Conservation (phyloP, 2,888 invertebrate genomes). For the Cryptus armator region DNA sequence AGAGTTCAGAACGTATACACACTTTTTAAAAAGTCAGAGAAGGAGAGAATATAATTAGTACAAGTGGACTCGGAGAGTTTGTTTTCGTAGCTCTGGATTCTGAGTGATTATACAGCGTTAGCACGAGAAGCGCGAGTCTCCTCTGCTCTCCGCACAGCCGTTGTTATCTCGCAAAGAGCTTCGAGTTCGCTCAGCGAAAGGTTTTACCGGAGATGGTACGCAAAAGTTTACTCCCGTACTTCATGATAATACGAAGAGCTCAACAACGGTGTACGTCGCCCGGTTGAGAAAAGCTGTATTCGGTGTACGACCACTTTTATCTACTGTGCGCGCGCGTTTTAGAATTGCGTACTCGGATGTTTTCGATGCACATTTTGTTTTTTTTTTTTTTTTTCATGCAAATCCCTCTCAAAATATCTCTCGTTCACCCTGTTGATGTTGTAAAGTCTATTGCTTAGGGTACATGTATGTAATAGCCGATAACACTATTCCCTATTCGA, state of each 20-base stretch:
- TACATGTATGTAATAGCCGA: slow-evolving; percentile 1
- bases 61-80: background rate
- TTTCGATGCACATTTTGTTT: background rate
- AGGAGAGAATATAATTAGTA: background rate
- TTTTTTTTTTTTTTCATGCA: background rate
- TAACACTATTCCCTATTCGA: background rate
- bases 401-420: background rate
- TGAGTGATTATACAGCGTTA: background rate
- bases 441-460: background rate
- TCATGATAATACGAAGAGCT: slow-evolving; percentile 44
- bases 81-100: background rate
- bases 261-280: background rate
- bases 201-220: background rate
- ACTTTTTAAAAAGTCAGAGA: background rate
- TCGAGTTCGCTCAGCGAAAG: background rate
- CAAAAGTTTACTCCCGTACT: slow-evolving; percentile 25
- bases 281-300: slow-evolving; percentile 9
- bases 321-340: background rate
- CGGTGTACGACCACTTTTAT: background rate
- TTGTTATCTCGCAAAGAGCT: slow-evolving; percentile 5
- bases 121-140: background rate
- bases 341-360: background rate
- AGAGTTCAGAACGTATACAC: background rate
- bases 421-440: background rate
- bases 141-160: background rate